Base-by-base conservation (phyloP, 1,140 invertebrate species). In the Drosophila triauraria region DNA sequence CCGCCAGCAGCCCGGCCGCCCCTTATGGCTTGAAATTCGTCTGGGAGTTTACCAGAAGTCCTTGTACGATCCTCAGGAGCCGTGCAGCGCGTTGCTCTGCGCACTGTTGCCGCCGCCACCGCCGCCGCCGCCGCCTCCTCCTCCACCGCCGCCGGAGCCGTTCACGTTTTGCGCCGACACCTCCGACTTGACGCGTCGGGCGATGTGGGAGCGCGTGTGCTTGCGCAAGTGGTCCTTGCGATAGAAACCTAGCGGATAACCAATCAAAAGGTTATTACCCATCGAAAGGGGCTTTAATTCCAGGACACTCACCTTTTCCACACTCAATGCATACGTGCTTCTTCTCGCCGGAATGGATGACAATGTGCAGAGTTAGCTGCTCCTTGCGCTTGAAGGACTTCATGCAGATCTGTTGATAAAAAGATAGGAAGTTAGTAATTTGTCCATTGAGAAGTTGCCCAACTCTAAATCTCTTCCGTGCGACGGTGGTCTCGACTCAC, bases 381-480 rank as follows among this genome's bases (percentile, higher is more conserved):
- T 97, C 97, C 94, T 97, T 97, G 59, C 96, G 94, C 88, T 97
- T 97, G 91, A 97, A 97, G 2, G 96, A 96, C 92, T 97, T 97
- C 70, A 97, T 94, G 92, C 96, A 97, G 50, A 97, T 95, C 46
- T 95, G 43, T 54, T 53, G 54, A 50, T 10, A 47, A 27, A 43
- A 57, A 46, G 13, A 20, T 2, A 8, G 17, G 27, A 43, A 23
- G 20, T 48, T 63, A 17, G 46, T 42, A 25, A 46, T 2, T 27
- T 0, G 15, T 35, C 0, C 15, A 12, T 58, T 10, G 20, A 3
- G 4, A 23, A 40, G 23, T 20, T 54, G 20, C 1, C 2, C 32
- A 23, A 48, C 13, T 57, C 2, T 62, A 8, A n/a, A 23, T 43
- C 20, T 17, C 1, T 10, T 25, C 5, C 25, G 13, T 13, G n/a